Conservation (phyloP, 2,888 invertebrate species). For the Serripes groenlandicus region DNA sequence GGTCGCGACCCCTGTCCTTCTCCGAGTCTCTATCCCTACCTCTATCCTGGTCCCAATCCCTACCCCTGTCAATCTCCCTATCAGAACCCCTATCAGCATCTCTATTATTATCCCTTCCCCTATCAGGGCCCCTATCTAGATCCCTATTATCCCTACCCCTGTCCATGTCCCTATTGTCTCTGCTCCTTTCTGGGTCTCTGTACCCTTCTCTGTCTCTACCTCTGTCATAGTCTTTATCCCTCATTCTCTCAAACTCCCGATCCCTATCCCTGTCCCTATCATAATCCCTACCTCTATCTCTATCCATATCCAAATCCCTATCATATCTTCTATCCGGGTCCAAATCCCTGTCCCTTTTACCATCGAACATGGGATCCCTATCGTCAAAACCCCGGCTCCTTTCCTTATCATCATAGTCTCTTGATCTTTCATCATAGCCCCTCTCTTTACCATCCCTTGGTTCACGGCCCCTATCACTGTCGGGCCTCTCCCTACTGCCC, state of each 20-base stretch:
- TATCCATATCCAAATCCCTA: constrained; percentile 52
- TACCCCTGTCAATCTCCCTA: constrained; percentile 47
- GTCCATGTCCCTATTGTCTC: constrained; percentile 23
- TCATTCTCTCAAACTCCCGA: constrained; percentile 50
- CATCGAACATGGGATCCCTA: constrained; percentile 22
- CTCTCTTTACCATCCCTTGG: constrained; percentile 58
- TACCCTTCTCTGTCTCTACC: constrained; percentile 29
- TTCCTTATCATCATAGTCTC: constrained; percentile 51
- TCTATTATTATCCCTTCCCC: constrained; percentile 16
- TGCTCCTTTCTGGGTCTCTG: neutral
- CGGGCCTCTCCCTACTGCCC: constrained; percentile 46
- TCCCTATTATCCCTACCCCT: constrained; percentile 29
- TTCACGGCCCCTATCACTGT: constrained; percentile 60
- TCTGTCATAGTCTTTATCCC: constrained; percentile 38
- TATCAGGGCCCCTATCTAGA: constrained; percentile 22
- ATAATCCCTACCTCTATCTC: constrained; percentile 35
- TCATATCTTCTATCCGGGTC: constrained; percentile 46
- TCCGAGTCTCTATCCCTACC: constrained; percentile 38
- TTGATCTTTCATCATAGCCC: constrained; percentile 48
- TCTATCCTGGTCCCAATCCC: constrained; percentile 41
- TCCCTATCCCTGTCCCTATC: constrained; percentile 55
- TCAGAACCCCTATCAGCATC: constrained; percentile 13
- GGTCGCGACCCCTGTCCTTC: constrained; percentile 10
- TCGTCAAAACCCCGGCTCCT: constrained; percentile 27
- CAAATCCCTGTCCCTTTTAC: constrained; percentile 55